Conservation (phyloP, 2,888 invertebrate species). For the Aromia moschata region DNA sequence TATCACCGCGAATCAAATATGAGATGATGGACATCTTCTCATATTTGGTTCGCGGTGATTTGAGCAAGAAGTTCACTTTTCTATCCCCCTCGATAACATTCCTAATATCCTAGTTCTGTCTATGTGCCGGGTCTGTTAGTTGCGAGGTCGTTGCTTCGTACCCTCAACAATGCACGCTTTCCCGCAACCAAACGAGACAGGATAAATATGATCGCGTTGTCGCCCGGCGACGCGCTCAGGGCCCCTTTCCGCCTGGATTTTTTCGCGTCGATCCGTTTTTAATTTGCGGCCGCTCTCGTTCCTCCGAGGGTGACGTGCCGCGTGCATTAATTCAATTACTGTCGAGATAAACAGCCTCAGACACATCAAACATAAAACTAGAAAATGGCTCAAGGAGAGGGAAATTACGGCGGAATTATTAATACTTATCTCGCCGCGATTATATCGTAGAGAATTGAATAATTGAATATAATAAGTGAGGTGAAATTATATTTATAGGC, state of each 20-base stretch:
- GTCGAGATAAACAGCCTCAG: background rate
- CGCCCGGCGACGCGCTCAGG: background rate
- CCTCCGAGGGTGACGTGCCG: background rate
- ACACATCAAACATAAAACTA: background rate
- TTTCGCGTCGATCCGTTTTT: background rate
- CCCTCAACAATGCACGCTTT: too few relatives aligned
- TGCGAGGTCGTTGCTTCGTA: too few relatives aligned
- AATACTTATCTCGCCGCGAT: conserved; percentile 7
- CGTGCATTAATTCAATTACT: conserved; percentile 3
- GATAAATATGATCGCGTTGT: background rate
- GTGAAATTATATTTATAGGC: conserved; percentile 11
- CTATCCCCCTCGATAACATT: too few relatives aligned
- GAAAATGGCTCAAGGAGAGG: background rate
- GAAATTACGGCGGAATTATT: conserved; percentile 12
- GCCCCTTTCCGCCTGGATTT: background rate
- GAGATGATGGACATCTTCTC: too few relatives aligned
- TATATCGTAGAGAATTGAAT: conserved; percentile 11
- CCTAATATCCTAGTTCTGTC: too few relatives aligned
- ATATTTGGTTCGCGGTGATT: too few relatives aligned
- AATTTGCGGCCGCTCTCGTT: background rate
- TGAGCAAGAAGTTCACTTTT: too few relatives aligned
- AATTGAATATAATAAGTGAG: conserved; percentile 11
- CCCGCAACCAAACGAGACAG: background rate
- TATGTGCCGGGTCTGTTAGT: too few relatives aligned
- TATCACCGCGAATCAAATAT: too few relatives aligned